These are phyloP conservation scores for Oceanites oceanicus DNA, from an alignment of 2,113 vertebrate species.

Conservation along the genomic window DNA sequence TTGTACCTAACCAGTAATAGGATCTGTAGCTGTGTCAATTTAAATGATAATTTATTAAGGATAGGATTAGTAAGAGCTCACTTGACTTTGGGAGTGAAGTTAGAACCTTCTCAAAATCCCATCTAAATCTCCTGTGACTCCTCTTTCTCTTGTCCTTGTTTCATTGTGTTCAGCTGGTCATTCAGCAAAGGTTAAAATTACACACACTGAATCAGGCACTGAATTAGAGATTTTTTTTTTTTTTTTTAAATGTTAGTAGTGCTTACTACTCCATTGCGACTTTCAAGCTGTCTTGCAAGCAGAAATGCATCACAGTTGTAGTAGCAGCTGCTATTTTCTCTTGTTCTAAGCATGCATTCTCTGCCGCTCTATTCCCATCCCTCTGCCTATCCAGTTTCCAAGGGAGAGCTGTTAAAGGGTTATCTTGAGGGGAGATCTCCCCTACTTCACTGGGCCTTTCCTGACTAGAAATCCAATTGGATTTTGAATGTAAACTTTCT, in stretches of 20 bases:
- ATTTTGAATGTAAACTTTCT: background rate
- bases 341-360: background rate
- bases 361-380: background rate
- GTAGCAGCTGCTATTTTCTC: conserved; percentile 29
- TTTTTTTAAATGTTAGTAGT: background rate
- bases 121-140: background rate
- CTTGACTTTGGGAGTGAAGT: background rate
- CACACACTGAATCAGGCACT: background rate
- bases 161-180: background rate
- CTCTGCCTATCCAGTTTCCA: conserved; percentile 14
- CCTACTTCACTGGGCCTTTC: background rate
- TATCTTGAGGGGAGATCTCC: background rate
- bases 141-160: background rate
- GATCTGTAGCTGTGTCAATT: background rate
- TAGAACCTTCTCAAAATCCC: background rate
- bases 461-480: background rate
- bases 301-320: background rate
- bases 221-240: background rate
- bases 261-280: background rate
- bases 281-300: background rate
- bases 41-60: conserved; percentile 18
- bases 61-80: background rate
- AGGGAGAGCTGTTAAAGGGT: background rate
- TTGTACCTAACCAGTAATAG: background rate
- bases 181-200: background rate